A percentile compares a stretch with the other conserved stretches of the same genome.
Conservation (phyloP, 2,888 invertebrate genomes). For the Lepidonotus clava region DNA sequence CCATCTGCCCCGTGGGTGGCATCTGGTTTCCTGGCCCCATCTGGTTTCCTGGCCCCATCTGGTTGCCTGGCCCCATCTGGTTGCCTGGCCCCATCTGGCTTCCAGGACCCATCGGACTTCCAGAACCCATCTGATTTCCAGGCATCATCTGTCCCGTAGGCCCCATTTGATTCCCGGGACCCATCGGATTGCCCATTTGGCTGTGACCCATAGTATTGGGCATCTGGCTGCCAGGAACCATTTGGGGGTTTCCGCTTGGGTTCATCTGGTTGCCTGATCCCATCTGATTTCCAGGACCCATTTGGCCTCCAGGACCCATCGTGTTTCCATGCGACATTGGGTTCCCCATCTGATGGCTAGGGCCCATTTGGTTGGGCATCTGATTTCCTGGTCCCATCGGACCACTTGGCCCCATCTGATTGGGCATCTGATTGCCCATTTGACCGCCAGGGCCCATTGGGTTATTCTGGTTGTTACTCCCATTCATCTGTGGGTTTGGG, state of each 20-base stretch:
- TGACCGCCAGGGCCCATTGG: conserved; percentile 24
- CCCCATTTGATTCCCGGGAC: conserved; percentile 49
- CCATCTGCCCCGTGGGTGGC: not conserved
- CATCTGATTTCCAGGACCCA: conserved; percentile 21
- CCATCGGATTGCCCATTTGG: conserved; percentile 33
- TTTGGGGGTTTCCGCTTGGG: conserved; percentile 47
- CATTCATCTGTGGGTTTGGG: not conserved
- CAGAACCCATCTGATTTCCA: conserved; percentile 30
- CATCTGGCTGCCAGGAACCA: conserved; percentile 2
- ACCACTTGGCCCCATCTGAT: conserved; percentile 23
- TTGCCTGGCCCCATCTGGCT: conserved; percentile 10
- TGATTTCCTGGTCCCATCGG: conserved; percentile 33
- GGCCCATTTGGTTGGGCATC: conserved; percentile 47
- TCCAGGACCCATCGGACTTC: not conserved
- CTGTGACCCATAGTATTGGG: not conserved
- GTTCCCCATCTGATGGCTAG: not conserved
- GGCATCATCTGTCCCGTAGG: not conserved
- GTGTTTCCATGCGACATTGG: not conserved
- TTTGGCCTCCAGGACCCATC: conserved; percentile 32
- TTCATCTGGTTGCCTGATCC: conserved; percentile 59
- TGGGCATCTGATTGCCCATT: conserved; percentile 50
- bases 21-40: conserved; percentile 57
- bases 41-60: conserved; percentile 32
- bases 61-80: conserved; percentile 31
- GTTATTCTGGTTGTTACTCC: conserved; percentile 2